phyloP scores from a whole-genome alignment of 2,113 vertebrate species.

The Oenanthe melanoleuca region DNA sequence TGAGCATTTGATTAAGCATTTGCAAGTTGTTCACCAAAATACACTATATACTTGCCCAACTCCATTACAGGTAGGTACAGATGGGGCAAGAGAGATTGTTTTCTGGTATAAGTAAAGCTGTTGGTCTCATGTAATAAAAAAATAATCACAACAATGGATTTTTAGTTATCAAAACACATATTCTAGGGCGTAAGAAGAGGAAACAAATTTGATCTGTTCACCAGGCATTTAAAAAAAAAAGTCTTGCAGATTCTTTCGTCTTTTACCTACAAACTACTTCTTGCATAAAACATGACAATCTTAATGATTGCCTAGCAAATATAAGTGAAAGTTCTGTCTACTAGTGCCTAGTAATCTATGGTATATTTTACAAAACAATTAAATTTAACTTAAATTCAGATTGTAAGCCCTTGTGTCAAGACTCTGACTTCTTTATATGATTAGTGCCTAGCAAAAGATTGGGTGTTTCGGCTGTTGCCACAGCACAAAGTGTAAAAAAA shows the following conservation, averaged over 20 bases:
- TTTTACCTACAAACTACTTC: background rate
- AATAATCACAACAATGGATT: background rate
- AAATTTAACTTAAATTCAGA: background rate
- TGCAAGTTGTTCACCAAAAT: constrained; percentile 95
- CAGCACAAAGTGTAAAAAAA: background rate
- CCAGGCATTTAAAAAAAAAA: background rate
- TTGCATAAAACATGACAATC: background rate
- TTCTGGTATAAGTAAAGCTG: background rate
- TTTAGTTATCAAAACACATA: background rate
- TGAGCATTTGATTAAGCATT: constrained; percentile 87
- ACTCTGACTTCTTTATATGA: background rate
- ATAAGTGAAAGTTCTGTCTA: background rate
- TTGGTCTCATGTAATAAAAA: background rate
- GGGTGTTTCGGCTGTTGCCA: background rate
- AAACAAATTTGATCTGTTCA: background rate
- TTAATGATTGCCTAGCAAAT: background rate
- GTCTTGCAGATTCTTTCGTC: background rate
- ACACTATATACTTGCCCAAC: constrained; percentile 89
- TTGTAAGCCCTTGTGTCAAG: background rate
- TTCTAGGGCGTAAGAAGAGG: background rate
- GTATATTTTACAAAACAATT: background rate
- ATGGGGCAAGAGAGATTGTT: background rate
- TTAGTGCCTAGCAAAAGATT: background rate
- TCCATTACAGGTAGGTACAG: constrained; percentile 84
- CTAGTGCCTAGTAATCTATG: background rate